A percentile compares a stretch with the other conserved stretches of the same genome.
Evolutionary conservation across 2,797 vertebrate species (phyloP).

Genomic region (Apogon talboti): DNA sequence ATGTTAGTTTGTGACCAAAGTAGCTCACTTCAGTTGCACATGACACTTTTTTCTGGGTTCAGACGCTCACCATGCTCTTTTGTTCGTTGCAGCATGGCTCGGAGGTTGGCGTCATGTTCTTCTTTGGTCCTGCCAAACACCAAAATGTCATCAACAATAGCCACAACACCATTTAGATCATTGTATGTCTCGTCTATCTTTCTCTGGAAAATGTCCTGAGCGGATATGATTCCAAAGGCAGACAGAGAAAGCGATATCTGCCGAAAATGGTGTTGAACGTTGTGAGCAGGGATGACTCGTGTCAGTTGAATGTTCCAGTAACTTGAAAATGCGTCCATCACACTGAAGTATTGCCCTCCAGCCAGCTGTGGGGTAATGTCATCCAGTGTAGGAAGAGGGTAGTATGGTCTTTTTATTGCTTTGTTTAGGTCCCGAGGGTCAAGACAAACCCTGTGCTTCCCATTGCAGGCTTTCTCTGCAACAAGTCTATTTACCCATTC

Average conservation of each 20-base stretch:
- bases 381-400: not conserved
- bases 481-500: not conserved
- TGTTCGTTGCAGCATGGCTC: not conserved
- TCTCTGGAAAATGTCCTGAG: not conserved
- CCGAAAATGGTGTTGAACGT: not conserved
- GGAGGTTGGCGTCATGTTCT: not conserved
- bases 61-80: constrained; percentile 26
- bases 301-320: not conserved
- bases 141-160: not conserved
- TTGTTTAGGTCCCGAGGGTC: not conserved
- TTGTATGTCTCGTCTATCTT: not conserved
- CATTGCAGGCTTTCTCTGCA: not conserved
- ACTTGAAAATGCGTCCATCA: not conserved
- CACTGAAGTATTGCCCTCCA: not conserved
- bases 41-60: constrained; percentile 41
- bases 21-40: constrained; percentile 38
- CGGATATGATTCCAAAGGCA: too few relatives aligned
- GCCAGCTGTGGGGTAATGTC: not conserved
- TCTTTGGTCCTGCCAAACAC: not conserved
- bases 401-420: not conserved
- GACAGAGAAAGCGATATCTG: too few relatives aligned
- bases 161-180: not conserved
- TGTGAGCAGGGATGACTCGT: not conserved
- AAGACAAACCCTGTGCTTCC: not conserved
- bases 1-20: constrained; percentile 31